Base-by-base conservation (phyloP, 2,797 vertebrate genomes). In the Yasuhikotakia modesta region DNA sequence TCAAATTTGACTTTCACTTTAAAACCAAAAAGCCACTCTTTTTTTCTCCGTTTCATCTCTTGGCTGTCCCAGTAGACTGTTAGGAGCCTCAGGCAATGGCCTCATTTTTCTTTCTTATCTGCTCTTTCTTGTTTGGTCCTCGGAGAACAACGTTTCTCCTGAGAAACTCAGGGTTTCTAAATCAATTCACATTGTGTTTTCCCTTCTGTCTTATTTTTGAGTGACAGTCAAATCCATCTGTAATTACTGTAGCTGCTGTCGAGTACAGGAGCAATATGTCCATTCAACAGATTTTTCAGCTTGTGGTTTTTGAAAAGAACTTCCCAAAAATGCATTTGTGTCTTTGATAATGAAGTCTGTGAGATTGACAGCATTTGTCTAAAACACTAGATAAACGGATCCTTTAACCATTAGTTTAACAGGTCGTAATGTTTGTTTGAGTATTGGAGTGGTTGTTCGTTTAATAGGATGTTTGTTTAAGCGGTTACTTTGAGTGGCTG, bases 81-180 rank as follows among this genome's bases (percentile, higher is more conserved):
- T 32, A 63, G 55, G 71, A 68, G 58, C 71, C 81, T 79, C 66
- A 65, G 83, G 77, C 74, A 63, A 53, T 70, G 32, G 75, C 81
- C 71, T 79, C 60, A 46, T 79, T 66, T 35, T 74, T 63, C 63
- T 73, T 61, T 64, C 46, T 70, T 76, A 60, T 61, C 76, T 65
- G 46, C 71, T 48, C 52, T 11, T 52, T 74, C 76, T 81, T 81
- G 79, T 82, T 82, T 70, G 64, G 76, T 68, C 69, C 46, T 65
- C 21, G 19, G 73, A 79, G 81, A 73, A 68, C 32, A 58, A 61
- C 4, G 35, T 27, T 81, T 17, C 46, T 60, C 72, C 52, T 30
- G 63, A 79, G 81, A 79, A 79, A 55, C 57, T 66, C 21, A 14
- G 10, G 63, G 55, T 70, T 79, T 80, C 80, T 66, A 71, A 84